Conservation (phyloP, 2,888 invertebrate species). For the Trileptium ribeirensis region DNA sequence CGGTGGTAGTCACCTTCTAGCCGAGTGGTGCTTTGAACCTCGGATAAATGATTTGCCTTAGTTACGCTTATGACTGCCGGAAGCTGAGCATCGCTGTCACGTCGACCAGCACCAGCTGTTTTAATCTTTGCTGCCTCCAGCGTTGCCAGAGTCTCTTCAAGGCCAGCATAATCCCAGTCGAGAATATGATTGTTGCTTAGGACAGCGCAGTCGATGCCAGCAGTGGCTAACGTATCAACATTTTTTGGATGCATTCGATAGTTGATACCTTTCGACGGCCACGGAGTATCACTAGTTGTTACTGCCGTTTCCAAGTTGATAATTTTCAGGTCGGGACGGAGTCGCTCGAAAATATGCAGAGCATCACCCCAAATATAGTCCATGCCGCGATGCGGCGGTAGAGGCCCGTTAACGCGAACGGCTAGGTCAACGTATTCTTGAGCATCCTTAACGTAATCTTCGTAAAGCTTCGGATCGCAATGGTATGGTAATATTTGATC, state of each 20-base stretch:
- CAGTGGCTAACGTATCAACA: slow-evolving; percentile 28
- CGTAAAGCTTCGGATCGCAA: slow-evolving; percentile 32
- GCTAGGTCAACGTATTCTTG: slow-evolving; percentile 34
- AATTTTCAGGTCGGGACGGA: slow-evolving; percentile 13
- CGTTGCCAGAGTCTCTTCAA: slow-evolving; percentile 32
- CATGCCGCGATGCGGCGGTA: slow-evolving; percentile 24
- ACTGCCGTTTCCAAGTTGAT: slow-evolving; percentile 27
- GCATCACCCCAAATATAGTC: slow-evolving; percentile 25
- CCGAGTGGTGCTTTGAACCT: not conserved
- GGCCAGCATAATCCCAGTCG: slow-evolving; percentile 35
- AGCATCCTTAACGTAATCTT: slow-evolving; percentile 29
- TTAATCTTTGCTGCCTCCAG: slow-evolving; percentile 26
- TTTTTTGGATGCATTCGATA: slow-evolving; percentile 38
- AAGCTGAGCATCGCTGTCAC: slow-evolving; percentile 24
- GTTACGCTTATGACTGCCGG: slow-evolving; percentile 30
- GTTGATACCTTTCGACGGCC: slow-evolving; percentile 36
- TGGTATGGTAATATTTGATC: slow-evolving; percentile 33
- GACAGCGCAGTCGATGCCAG: slow-evolving; percentile 34
- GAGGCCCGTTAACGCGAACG: slow-evolving; percentile 28
- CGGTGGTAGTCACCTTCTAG: too few species aligned
- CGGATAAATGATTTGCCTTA: not conserved
- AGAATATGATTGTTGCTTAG: slow-evolving; percentile 36
- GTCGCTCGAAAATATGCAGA: not conserved
- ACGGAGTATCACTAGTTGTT: slow-evolving; percentile 27
- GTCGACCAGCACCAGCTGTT: slow-evolving; percentile 20